phyloP scores from a whole-genome alignment of 1,140 invertebrate genomes.

The Laupala kohalensis region DNA sequence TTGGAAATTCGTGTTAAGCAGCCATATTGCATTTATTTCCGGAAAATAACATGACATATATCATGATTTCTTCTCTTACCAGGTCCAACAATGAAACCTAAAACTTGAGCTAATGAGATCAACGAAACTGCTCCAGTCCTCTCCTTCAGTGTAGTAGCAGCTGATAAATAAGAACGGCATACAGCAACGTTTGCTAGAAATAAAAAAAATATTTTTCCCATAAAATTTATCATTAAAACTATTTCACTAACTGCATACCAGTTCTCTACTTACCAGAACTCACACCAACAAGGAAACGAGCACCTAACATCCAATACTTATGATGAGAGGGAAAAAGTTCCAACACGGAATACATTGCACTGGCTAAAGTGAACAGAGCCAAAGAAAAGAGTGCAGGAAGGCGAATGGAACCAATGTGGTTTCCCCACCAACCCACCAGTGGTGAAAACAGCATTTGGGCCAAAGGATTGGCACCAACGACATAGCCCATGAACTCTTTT shows the following conservation, averaged over 20 bases:
- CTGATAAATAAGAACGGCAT: slow-evolving; percentile 72
- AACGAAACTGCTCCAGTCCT: slow-evolving; percentile 72
- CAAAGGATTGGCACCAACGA: slow-evolving; percentile 76
- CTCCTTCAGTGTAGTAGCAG: slow-evolving; percentile 65
- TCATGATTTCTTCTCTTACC: background rate
- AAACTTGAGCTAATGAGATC: slow-evolving; percentile 71
- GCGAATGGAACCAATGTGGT: slow-evolving; percentile 53
- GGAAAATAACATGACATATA: too few relatives aligned
- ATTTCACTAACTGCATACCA: background rate
- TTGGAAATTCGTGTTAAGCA: too few relatives aligned
- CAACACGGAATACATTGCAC: slow-evolving; percentile 63
- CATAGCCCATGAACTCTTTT: slow-evolving; percentile 71
- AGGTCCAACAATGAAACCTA: slow-evolving; percentile 80
- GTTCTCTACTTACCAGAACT: slow-evolving; percentile 39
- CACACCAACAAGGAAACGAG: slow-evolving; percentile 70
- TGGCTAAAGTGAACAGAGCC: slow-evolving; percentile 59
- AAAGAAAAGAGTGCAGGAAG: slow-evolving; percentile 58
- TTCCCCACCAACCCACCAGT: slow-evolving; percentile 72
- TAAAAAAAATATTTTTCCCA: background rate
- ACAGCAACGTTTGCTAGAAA: slow-evolving; percentile 62
- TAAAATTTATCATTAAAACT: background rate
- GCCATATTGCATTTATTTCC: too few relatives aligned
- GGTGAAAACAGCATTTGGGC: slow-evolving; percentile 82
- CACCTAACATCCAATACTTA: slow-evolving; percentile 57
- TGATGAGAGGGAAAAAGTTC: slow-evolving; percentile 44